phyloP scores from a whole-genome alignment of 2,797 vertebrate genomes.

The Sebastes minor region DNA sequence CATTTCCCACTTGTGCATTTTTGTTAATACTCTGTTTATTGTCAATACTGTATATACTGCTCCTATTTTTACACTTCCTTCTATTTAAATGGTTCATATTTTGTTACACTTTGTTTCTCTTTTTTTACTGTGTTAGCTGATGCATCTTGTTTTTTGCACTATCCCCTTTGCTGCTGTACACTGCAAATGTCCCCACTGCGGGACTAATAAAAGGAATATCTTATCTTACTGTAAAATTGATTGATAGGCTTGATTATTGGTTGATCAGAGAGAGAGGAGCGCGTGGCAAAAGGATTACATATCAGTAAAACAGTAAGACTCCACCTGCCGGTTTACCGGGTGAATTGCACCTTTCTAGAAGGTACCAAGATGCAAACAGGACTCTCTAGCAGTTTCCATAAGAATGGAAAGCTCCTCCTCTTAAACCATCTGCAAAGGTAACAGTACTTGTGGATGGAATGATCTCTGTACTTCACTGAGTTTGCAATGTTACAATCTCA shows the following conservation, averaged over 20 bases:
- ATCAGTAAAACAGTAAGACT: constrained; percentile 19
- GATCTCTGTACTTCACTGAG: not conserved
- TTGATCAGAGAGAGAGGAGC: not conserved
- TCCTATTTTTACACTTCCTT: too few relatives aligned
- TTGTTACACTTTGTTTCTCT: too few relatives aligned
- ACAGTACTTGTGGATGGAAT: not conserved
- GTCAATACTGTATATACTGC: too few relatives aligned
- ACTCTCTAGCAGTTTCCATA: constrained; percentile 48
- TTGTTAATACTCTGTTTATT: too few relatives aligned
- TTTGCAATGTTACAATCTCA: not conserved
- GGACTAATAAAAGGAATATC: too few relatives aligned
- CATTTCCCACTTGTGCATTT: too few relatives aligned
- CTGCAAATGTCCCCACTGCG: too few relatives aligned
- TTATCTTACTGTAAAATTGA: too few relatives aligned
- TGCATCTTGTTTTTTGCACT: too few relatives aligned
- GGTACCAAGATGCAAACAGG: constrained; percentile 65
- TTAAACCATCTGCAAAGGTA: not conserved
- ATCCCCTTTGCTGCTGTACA: too few relatives aligned
- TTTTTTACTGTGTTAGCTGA: too few relatives aligned
- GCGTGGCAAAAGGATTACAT: constrained; percentile 14
- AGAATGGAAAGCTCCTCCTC: constrained; percentile 35
- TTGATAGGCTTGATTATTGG: not conserved
- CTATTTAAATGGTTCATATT: too few relatives aligned
- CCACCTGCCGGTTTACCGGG: constrained; percentile 71
- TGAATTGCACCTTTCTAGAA: constrained; percentile 84